Evolutionary conservation across 2,113 vertebrate species (phyloP).

Genomic region (Entelurus aequoreus): DNA sequence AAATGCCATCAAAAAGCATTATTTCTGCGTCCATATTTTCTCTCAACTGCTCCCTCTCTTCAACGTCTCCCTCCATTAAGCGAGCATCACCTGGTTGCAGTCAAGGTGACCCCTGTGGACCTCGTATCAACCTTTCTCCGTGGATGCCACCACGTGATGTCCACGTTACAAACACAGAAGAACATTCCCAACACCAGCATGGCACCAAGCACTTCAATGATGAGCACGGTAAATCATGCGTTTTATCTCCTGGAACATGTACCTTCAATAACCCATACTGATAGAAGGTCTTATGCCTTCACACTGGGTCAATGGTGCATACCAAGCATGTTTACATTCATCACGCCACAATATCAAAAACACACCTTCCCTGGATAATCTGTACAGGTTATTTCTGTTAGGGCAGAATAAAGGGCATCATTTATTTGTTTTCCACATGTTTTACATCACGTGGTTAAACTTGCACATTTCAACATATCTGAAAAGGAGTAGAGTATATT

Average conservation of each 20-base stretch:
- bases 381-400: too few species aligned
- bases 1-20: background rate
- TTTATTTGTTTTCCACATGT: too few species aligned
- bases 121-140: background rate
- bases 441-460: too few species aligned
- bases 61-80: conserved; percentile 16
- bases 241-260: too few species aligned
- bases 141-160: conserved; percentile 4
- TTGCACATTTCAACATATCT: too few species aligned
- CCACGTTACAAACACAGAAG: conserved; percentile 14
- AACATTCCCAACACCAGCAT: conserved; percentile 7
- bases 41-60: background rate
- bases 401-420: too few species aligned
- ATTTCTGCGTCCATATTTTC: too few species aligned
- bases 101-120: background rate
- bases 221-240: background rate
- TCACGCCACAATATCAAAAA: background rate
- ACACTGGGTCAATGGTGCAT: too few species aligned
- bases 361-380: too few species aligned
- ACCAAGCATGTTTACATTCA: background rate
- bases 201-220: conserved; percentile 10
- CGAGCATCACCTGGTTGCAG: conserved; percentile 13
- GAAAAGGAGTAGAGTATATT: too few species aligned
- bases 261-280: too few species aligned
- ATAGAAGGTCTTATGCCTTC: too few species aligned